Evolutionary conservation across 2,888 invertebrate species (phyloP), one percentile per base, ranked within the genome.

Genomic region (Troides oblongomaculatus): DNA sequence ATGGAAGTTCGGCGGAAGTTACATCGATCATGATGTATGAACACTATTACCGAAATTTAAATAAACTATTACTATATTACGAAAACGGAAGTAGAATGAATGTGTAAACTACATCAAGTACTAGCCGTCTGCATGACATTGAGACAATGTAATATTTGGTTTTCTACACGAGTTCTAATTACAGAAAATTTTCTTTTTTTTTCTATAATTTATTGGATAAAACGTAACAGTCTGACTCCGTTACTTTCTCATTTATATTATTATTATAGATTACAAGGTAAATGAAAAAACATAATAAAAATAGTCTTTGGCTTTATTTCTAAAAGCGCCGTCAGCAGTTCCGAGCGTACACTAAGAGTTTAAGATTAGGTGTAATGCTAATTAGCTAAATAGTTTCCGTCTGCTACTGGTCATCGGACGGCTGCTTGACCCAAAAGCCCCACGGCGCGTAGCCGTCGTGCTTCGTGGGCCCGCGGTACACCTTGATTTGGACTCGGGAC

Each of bases 381-480:
- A 57, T 36, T 17, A 53, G 25, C 30, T 23, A 10, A 18, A 21
- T 10, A 63, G 17, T 10, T 17, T 53, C 30, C 23, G 46, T 63
- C 46, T 6, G 50, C 67, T 67, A 67, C 64, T 93, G 83, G 66
- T 94, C 94, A 75, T 95, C 95, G 0, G 94, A 94, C 5, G 95
- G 95, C 78, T 95, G 95, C 74, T 95, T 95, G 50, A 95, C 94
- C 95, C 95, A 95, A 82, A 94, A 95, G 4, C 95, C 95, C 94
- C 95, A 95, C 0, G 95, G 95, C 2, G 95, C 95, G 77, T 94
- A 94, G 36, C 94, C 92, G 71, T 94, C 94, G 73, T 94, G 90
- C 75, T 94, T 94, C 1, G 94, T 94, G 0, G 96, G 95, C 0
- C 96, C 96, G 73, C 96, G 86, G 85, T 95, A 96, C 58, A 96